Conservation (phyloP, 2,888 invertebrate genomes). For the Saturnia pavonia region DNA sequence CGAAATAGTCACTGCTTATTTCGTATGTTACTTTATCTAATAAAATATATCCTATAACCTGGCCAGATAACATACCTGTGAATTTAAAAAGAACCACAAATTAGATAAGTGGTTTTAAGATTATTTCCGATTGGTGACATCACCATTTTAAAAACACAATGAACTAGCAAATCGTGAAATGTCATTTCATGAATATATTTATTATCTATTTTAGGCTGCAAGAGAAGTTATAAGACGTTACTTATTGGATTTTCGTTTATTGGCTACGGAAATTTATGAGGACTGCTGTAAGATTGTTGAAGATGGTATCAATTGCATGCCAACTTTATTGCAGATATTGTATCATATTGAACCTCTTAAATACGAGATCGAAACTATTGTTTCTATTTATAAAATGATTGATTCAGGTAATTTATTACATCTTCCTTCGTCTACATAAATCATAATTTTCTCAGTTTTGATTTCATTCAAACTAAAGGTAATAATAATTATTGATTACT, state of each 20-base stretch:
- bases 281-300: constrained; percentile 44
- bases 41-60: no score
- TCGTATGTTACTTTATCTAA: no score
- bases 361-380: constrained; percentile 78
- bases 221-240: constrained; percentile 83
- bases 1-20: no score
- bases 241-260: constrained; percentile 81
- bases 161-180: no score
- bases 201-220: constrained; percentile 73
- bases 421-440: not conserved
- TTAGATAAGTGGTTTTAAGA: no score
- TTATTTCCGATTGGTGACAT: no score
- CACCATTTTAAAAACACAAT: no score
- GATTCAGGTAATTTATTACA: constrained; percentile 52
- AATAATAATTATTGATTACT: not conserved
- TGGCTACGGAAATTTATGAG: constrained; percentile 67
- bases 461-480: not conserved
- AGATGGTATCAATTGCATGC: constrained; percentile 58
- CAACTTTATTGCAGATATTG: constrained; percentile 67
- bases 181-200: constrained; percentile 11
- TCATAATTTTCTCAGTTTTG: not conserved
- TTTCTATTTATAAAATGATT: constrained; percentile 78
- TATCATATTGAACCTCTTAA: constrained; percentile 73
- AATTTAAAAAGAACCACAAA: no score
- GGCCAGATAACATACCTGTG: no score